These are phyloP conservation scores for Acronicta alni DNA, from an alignment of 2,888 invertebrate species.

Conservation along the genomic window DNA sequence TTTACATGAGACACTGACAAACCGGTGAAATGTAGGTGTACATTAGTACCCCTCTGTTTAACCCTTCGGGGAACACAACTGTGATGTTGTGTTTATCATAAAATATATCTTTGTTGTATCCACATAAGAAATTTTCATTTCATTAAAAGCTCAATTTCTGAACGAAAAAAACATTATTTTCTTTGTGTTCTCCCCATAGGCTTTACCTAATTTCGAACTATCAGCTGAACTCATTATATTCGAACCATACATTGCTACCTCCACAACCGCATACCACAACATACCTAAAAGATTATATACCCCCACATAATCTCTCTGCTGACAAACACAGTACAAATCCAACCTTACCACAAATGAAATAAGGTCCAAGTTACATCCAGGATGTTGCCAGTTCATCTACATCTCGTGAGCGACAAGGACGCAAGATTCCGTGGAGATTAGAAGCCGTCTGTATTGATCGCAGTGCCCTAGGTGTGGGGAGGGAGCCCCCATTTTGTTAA, in stretches of 20 bases:
- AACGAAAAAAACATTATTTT: neutral
- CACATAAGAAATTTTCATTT: no score
- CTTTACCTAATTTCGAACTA: neutral
- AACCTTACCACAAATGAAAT: slow-evolving; percentile 30
- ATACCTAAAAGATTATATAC: slow-evolving; percentile 45
- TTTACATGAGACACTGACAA: no score
- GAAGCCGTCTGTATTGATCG: slow-evolving; percentile 77
- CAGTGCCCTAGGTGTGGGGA: slow-evolving; percentile 48
- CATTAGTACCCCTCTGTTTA: no score
- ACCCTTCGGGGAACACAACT: no score
- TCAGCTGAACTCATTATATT: neutral
- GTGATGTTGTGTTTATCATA: no score
- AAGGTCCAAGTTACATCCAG: slow-evolving; percentile 48
- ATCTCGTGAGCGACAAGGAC: slow-evolving; percentile 82
- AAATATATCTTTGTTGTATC: no score
- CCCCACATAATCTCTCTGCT: slow-evolving; percentile 32
- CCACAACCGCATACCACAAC: slow-evolving; percentile 21
- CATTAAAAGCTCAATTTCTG: neutral
- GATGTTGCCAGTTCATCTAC: slow-evolving; percentile 64
- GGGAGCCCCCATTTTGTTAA: slow-evolving; percentile 77
- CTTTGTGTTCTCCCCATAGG: neutral
- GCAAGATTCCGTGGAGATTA: slow-evolving; percentile 81
- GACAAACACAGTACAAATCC: slow-evolving; percentile 20
- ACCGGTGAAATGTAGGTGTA: no score
- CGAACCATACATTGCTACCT: slow-evolving; percentile 9